Evolutionary conservation across 1,140 invertebrate species (phyloP).

Genomic region (Tetramorium parvispinum): DNA sequence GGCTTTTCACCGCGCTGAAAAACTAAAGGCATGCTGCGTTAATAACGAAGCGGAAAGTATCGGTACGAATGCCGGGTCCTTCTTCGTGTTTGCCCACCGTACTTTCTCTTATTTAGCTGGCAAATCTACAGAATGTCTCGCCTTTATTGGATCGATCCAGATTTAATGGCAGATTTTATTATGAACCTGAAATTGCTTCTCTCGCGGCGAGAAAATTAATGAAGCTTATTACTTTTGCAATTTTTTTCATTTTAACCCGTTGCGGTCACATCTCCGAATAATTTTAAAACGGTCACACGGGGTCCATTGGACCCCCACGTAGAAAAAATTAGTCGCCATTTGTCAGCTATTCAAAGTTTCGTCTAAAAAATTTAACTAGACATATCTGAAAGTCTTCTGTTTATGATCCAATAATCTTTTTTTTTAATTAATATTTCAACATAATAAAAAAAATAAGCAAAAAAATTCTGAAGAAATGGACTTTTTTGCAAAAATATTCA

Average conservation of each 20-base stretch:
- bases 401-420: no score
- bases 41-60: constrained; percentile 63
- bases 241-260: not conserved
- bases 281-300: no score
- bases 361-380: no score
- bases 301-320: no score
- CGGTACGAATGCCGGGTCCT: constrained; percentile 24
- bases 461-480: no score
- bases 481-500: no score
- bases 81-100: constrained; percentile 53
- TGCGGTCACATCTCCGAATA: no score
- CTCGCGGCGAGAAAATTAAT: not conserved
- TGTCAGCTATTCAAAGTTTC: no score
- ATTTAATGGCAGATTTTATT: constrained; percentile 14
- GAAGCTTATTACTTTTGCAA: not conserved
- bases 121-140: not conserved
- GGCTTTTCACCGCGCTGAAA: constrained; percentile 66
- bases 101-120: not conserved
- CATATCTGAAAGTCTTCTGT: no score
- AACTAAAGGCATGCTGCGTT: constrained; percentile 68
- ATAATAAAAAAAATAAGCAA: no score
- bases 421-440: no score
- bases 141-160: not conserved
- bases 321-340: no score
- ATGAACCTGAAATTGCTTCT: not conserved